Evolutionary conservation across 2,797 vertebrate species (phyloP), one percentile per base, ranked within the genome.

Genomic region (Sebastes miniatus): DNA sequence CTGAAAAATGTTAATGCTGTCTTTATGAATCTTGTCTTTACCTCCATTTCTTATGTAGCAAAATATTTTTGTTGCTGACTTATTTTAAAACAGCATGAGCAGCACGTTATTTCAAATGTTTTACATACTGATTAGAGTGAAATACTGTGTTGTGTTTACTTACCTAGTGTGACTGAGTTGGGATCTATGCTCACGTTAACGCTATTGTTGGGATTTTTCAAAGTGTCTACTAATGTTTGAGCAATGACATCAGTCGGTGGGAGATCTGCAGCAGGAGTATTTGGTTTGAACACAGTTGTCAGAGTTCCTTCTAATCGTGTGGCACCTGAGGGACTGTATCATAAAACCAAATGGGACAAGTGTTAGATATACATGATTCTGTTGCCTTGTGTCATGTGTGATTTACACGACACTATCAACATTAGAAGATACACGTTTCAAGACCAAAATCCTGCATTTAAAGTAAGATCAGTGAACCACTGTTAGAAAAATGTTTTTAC

Each of bases 201-300:
- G 4, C 0, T 56, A 22, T 22, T 56, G 4, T 22, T 24, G 52
- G 9, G 8, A 4, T 22, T 31, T 8, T 1, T 24, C 52, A 56
- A 10, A 22, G n/a, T 5, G 8, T 54, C n/a, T 54, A 11, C 52
- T n/a, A 54, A 10, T 8, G n/a, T 22, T 8, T 54, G 20, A 54
- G 8, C n/a, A 22, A 54, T n/a, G 9, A 4, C 52, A 22, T n/a
- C 1, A 22, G 3, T 22, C 20, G 6, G 3, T 54, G 52, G 52
- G 52, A 54, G 52, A 2, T 36, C 10, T 10, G 20, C 52, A n/a
- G 52, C 2, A 10, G n/a, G 4, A 11, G 34, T 36, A 11, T 36
- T 4, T 3, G 8, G 8, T 22, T 8, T n/a, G n/a, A 56, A 56
- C 54, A 12, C 54, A 56, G 1, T 0, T 20, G 2, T 9, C 54